These are phyloP conservation scores for Gymnoscelis rufifasciata DNA, from an alignment of 2,888 invertebrate genomes.

Conservation along the genomic window DNA sequence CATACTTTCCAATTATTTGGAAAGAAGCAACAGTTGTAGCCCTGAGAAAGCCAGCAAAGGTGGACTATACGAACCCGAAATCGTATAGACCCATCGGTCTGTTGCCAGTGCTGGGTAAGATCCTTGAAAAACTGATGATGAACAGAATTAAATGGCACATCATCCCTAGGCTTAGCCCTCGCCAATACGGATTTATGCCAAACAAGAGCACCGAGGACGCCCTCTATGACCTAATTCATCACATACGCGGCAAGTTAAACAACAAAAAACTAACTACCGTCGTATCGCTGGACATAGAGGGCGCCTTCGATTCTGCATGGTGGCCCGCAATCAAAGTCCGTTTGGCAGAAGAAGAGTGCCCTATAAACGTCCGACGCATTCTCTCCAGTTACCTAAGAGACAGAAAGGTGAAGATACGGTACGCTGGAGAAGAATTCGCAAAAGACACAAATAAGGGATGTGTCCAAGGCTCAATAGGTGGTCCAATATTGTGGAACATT, in stretches of 20 bases:
- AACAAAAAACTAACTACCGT: not conserved
- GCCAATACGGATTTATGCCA: slow-evolving; percentile 4
- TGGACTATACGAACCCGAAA: slow-evolving; percentile 18
- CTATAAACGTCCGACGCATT: slow-evolving; percentile 3
- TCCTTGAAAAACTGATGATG: slow-evolving; percentile 6
- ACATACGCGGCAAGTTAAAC: not conserved
- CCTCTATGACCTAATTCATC: not conserved
- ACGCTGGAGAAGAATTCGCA: slow-evolving; percentile 11
- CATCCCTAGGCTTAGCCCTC: not conserved
- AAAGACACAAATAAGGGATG: not conserved
- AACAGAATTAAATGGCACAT: slow-evolving; percentile 1
- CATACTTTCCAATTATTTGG: slow-evolving; percentile 20
- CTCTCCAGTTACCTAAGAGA: slow-evolving; percentile 10
- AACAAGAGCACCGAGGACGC: slow-evolving; percentile 8
- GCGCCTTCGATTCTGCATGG: not conserved
- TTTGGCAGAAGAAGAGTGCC: slow-evolving; percentile 12
- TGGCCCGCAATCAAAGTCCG: slow-evolving; percentile 12
- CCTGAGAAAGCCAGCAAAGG: slow-evolving; percentile 1
- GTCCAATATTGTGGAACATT: slow-evolving; percentile 21
- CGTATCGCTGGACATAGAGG: not conserved
- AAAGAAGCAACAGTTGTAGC: slow-evolving; percentile 10
- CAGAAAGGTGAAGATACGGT: slow-evolving; percentile 13
- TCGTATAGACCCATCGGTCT: slow-evolving; percentile 29
- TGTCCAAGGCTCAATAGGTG: slow-evolving; percentile 2
- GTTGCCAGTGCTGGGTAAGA: slow-evolving; percentile 25